phyloP scores from a whole-genome alignment of 2,888 invertebrate genomes.

The Caenorhabditis becei region DNA sequence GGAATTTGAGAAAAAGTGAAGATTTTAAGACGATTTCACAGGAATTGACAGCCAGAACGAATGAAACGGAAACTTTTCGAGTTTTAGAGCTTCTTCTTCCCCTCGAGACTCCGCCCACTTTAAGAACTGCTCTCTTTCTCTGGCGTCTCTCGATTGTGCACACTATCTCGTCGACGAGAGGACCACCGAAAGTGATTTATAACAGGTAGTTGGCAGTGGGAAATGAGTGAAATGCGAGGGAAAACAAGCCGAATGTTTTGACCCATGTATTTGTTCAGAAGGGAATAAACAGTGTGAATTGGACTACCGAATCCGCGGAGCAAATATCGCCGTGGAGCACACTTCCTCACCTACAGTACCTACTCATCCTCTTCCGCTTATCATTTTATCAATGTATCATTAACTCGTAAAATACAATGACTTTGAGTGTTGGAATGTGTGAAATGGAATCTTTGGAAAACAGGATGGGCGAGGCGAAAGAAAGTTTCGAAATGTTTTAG shows the following conservation, averaged over 20 bases:
- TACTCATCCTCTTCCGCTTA: not conserved
- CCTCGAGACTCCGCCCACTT: not conserved
- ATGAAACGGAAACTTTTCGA: not conserved
- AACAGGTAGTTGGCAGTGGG: not conserved
- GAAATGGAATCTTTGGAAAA: not conserved
- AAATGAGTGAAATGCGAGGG: not conserved
- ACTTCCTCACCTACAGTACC: not conserved
- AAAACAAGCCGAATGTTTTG: not conserved
- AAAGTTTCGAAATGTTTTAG: not conserved
- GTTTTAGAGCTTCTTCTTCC: not conserved
- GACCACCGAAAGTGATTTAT: constrained; percentile 13
- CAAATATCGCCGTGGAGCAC: not conserved
- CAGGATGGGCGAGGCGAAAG: not conserved
- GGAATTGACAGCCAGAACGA: not conserved
- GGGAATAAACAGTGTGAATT: not conserved
- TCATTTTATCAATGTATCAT: not conserved
- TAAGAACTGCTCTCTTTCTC: not conserved
- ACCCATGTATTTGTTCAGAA: not conserved
- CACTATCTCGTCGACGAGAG: not conserved
- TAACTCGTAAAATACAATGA: too few relatives aligned
- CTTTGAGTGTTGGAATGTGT: not conserved
- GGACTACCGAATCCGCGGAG: not conserved
- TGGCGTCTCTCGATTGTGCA: not conserved
- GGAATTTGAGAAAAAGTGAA: not conserved
- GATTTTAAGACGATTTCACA: constrained; percentile 1